Percentiles rank a stretch among this genome's conserved stretches.
These are phyloP conservation scores for Cyprinodon brontotheroides DNA, from an alignment of 2,113 vertebrate genomes.

Conservation along the genomic window DNA sequence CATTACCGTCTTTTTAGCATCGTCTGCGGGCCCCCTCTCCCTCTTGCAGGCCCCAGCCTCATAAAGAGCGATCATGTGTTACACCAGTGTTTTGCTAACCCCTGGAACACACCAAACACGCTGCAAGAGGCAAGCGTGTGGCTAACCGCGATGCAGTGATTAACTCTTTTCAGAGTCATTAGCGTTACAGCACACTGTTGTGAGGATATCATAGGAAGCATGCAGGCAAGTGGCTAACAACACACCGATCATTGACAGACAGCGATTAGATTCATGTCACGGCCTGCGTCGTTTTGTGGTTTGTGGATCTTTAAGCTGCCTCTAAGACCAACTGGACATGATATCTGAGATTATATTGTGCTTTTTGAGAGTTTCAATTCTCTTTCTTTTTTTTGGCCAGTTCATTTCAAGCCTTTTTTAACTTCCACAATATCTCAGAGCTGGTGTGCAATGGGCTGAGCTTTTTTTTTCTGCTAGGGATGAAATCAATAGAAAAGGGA, in stretches of 20 bases:
- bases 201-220: conserved; percentile 65
- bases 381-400: conserved; percentile 30
- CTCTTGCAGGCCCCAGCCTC: conserved; percentile 94
- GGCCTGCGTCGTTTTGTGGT: conserved; percentile 45
- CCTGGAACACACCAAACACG: conserved; percentile 71
- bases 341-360: conserved; percentile 42
- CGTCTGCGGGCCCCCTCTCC: conserved; percentile 93
- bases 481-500: conserved; percentile 74
- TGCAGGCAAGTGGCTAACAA: conserved; percentile 72
- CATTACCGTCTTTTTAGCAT: conserved; percentile 99
- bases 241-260: conserved; percentile 56
- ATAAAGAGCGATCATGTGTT: conserved; percentile 99
- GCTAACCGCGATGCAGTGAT: conserved; percentile 80
- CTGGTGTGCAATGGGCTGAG: conserved; percentile 45
- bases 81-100: conserved; percentile 86
- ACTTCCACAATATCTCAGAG: conserved; percentile 61
- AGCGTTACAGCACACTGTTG: conserved; percentile 63
- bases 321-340: conserved; percentile 34
- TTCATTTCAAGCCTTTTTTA: conserved; percentile 62
- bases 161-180: conserved; percentile 79
- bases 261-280: conserved; percentile 60
- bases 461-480: conserved; percentile 44
- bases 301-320: conserved; percentile 36
- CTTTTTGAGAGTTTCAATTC: conserved; percentile 37
- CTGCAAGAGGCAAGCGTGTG: conserved; percentile 78